Evolutionary conservation across 1,140 invertebrate genomes (phyloP).

Genomic region (Asbolus verrucosus): DNA sequence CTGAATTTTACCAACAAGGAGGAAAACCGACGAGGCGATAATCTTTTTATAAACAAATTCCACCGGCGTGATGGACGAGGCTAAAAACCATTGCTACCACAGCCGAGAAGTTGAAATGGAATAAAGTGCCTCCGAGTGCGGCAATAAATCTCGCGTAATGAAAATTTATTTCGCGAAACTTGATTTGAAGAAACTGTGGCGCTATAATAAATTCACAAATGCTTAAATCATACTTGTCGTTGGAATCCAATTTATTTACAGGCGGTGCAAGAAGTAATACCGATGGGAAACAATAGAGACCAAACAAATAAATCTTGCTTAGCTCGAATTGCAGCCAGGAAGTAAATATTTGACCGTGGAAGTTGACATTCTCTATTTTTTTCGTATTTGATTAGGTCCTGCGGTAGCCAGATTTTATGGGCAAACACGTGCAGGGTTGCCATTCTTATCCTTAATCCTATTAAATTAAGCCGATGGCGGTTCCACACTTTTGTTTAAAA

Average conservation of each 20-base stretch:
- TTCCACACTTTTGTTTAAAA: not conserved
- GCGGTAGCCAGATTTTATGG: no score
- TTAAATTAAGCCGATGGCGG: not conserved
- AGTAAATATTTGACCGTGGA: slow-evolving; percentile 17
- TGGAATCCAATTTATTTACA: slow-evolving; percentile 25
- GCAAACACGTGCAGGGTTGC: slow-evolving; percentile 18
- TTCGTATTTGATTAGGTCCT: slow-evolving; percentile 23
- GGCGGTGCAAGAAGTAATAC: slow-evolving; percentile 15
- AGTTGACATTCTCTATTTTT: slow-evolving; percentile 30
- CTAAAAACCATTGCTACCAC: not conserved
- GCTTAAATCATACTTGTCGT: slow-evolving; percentile 31
- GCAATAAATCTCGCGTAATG: slow-evolving; percentile 29
- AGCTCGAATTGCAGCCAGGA: slow-evolving; percentile 11
- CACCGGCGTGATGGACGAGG: no score
- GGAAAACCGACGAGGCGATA: no score
- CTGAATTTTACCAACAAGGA: not conserved
- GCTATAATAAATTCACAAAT: slow-evolving; percentile 22
- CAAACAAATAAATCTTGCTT: slow-evolving; percentile 29
- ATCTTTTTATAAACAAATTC: no score
- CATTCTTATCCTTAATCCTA: slow-evolving; percentile 30
- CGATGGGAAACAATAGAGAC: slow-evolving; percentile 11
- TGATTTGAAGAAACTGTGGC: slow-evolving; percentile 34
- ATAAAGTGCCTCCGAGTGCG: slow-evolving; percentile 22
- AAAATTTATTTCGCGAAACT: slow-evolving; percentile 36
- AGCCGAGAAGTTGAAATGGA: not conserved